Evolutionary conservation across 2,888 invertebrate genomes (phyloP).

Genomic region (Autographa gamma): DNA sequence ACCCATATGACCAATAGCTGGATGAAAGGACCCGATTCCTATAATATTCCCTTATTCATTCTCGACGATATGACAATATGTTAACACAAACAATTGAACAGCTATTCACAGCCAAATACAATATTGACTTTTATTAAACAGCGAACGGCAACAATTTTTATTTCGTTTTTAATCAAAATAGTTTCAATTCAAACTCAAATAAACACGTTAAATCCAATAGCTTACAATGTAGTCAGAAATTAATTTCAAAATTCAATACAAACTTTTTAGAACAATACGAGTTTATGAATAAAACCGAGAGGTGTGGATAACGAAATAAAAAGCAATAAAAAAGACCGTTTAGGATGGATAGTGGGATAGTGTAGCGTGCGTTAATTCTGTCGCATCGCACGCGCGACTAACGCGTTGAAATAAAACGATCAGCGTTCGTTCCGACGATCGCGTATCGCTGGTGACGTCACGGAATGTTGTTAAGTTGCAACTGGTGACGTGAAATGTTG

Average conservation of each 20-base stretch:
- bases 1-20: slow-evolving; percentile 3
- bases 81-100: not conserved
- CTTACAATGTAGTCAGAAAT: slow-evolving; percentile 31
- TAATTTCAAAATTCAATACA: slow-evolving; percentile 47
- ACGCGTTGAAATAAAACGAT: slow-evolving; percentile 44
- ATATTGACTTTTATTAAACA: slow-evolving; percentile 1
- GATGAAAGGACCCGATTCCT: not conserved
- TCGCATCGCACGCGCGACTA: slow-evolving; percentile 30
- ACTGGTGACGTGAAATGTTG: slow-evolving; percentile 29
- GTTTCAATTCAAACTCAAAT: slow-evolving; percentile 30
- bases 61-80: not conserved
- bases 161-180: slow-evolving; percentile 22
- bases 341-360: slow-evolving; percentile 40
- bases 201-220: slow-evolving; percentile 25
- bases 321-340: slow-evolving; percentile 14
- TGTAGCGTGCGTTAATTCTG: slow-evolving; percentile 35
- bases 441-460: slow-evolving; percentile 18
- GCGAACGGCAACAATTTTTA: slow-evolving; percentile 2
- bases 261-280: slow-evolving; percentile 39
- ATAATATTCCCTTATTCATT: slow-evolving; percentile 4
- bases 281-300: slow-evolving; percentile 24
- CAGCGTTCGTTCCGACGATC: slow-evolving; percentile 27
- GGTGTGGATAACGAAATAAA: slow-evolving; percentile 41
- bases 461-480: slow-evolving; percentile 44
- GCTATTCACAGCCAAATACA: not conserved